These are phyloP conservation scores for Achatina immaculata DNA, from an alignment of 1,140 invertebrate species.

Conservation along the genomic window DNA sequence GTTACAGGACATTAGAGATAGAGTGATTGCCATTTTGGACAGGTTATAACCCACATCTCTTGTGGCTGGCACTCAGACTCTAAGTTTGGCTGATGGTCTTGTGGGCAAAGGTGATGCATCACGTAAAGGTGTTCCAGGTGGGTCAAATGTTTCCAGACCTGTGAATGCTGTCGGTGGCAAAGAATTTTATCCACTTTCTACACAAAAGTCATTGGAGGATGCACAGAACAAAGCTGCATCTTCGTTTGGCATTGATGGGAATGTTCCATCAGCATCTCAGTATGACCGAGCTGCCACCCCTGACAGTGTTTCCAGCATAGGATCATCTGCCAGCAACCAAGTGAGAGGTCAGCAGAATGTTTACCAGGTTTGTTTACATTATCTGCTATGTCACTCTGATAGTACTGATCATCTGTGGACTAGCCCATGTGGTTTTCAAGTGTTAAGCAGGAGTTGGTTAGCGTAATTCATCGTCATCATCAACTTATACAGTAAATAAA, in stretches of 20 bases:
- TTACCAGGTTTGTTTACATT: no score
- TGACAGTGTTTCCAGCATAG: conserved; percentile 65
- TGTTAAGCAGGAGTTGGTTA: no score
- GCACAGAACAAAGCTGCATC: conserved; percentile 62
- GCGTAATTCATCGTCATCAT: no score
- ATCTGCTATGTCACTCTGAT: no score
- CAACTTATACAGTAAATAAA: no score
- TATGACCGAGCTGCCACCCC: conserved; percentile 59
- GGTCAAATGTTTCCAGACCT: neutral
- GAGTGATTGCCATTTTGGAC: conserved; percentile 77
- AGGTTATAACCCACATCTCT: conserved; percentile 68
- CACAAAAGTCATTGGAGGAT: conserved; percentile 56
- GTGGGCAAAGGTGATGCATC: neutral
- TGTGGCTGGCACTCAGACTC: conserved; percentile 19
- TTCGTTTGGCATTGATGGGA: conserved; percentile 60
- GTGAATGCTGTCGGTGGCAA: conserved; percentile 53
- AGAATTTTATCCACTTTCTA: conserved; percentile 65
- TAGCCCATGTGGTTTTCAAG: no score
- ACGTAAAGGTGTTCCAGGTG: neutral
- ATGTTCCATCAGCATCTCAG: conserved; percentile 32
- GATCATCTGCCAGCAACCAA: conserved; percentile 58
- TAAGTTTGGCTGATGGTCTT: conserved; percentile 7
- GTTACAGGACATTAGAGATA: conserved; percentile 76
- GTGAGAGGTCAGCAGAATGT: conserved; percentile 47
- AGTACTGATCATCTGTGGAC: no score